Percentiles rank a stretch among this genome's conserved stretches.
Evolutionary conservation across 2,888 invertebrate genomes (phyloP).

Genomic region (Pristionchus arcanus): DNA sequence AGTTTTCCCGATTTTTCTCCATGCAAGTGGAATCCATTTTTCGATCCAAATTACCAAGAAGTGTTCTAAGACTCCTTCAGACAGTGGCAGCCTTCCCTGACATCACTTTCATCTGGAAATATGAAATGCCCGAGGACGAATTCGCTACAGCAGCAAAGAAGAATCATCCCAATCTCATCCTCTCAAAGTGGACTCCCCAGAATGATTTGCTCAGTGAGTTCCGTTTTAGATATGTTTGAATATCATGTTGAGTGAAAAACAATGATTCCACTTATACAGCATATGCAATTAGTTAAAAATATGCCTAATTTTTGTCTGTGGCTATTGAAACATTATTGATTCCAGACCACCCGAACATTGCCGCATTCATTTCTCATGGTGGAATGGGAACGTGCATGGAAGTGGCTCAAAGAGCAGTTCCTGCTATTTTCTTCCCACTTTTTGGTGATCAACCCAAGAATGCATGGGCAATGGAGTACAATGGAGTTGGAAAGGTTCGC

Average conservation of each 20-base stretch:
- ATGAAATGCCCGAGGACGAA: constrained; percentile 5
- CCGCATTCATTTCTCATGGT: constrained; percentile 38
- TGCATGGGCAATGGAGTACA: constrained; percentile 28
- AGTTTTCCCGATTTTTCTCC: background rate
- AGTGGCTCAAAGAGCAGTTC: background rate
- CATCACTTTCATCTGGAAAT: constrained; percentile 34
- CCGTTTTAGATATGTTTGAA: too few species aligned
- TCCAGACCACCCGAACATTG: constrained; percentile 1
- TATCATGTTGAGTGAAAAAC: too few species aligned
- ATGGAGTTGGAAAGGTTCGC: background rate
- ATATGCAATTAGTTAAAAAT: too few species aligned
- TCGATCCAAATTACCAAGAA: background rate
- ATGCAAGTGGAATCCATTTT: background rate
- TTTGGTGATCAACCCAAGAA: constrained; percentile 35
- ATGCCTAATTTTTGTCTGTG: too few species aligned
- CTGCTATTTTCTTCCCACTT: constrained; percentile 5
- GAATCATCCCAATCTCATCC: constrained; percentile 9
- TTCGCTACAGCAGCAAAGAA: background rate
- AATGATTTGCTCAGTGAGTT: constrained; percentile 37
- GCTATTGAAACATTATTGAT: background rate
- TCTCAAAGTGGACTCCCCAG: constrained; percentile 36
- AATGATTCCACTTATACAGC: too few species aligned
- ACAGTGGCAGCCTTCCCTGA: constrained; percentile 14
- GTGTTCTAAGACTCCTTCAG: background rate
- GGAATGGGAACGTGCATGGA: constrained; percentile 43